Base-by-base conservation (phyloP, 2,888 invertebrate genomes). In the Chymomyza fuscimana region DNA sequence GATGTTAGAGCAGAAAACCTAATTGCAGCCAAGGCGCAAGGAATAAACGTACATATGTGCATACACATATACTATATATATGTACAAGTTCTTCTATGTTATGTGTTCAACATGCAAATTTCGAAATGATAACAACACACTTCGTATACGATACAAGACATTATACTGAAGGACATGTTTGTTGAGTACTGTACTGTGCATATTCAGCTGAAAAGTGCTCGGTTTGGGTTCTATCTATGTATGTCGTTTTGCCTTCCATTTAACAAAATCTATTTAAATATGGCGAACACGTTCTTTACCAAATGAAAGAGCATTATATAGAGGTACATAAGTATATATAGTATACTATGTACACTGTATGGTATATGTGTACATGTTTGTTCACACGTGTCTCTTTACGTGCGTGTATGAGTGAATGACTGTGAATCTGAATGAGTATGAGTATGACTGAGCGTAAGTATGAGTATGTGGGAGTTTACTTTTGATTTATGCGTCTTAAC, bases 111-210 rank as follows among this genome's bases (percentile, higher is more conserved):
- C 63, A 82, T 79, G 81, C 74, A 87, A 83, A 85, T 85, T 87
- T 77, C 67, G 63, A 73, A 82, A 85, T 77, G 73, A 83, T 82
- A 85, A 87, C 79, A 77, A 77, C 86, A 66, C 81, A 87, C 87
- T 80, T 87, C 87, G 86, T 78, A 85, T 80, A 67, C 68, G 63
- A 67, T 76, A 16, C 16, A 22, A n/a, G 16, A 54, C 16, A 54
- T 22, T 54, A 19, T 22, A 54, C 19, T 54, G 16, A 22, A 16
- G 54, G 16, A 46, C 40, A 46, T n/a, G 54, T 22, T 54, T 51
- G 16, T 51, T 51, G 51, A 51, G 16, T 15, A 12, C 40, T 46
- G 36, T 4, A 7, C 51, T 4, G 16, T 22, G 19, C 15, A 16
- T 16, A 75, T 79, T 74, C 66, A 79, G 65, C 69, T 65, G 72